A percentile compares a stretch with the other conserved stretches of the same genome.
Conservation (phyloP, 1,140 invertebrate genomes). For the Zaprionus inermis region DNA sequence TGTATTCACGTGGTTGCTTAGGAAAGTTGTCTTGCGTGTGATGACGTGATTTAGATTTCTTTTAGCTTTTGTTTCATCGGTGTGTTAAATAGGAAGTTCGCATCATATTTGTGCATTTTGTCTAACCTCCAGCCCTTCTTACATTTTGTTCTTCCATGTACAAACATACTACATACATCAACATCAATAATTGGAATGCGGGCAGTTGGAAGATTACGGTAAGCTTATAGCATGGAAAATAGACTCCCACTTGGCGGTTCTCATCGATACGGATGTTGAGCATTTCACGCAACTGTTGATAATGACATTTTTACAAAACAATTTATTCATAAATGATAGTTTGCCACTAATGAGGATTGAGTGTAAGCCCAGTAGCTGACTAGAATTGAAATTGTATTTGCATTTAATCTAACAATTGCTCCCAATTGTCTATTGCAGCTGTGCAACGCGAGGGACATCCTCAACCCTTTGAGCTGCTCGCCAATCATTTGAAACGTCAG, state of each 20-base stretch:
- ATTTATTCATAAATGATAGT: constrained; percentile 87
- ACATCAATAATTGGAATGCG: constrained; percentile 4
- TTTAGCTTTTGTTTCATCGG: not conserved
- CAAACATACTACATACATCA: not conserved
- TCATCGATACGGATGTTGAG: constrained; percentile 88
- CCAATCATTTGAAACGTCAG: constrained; percentile 77
- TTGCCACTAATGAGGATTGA: constrained; percentile 87
- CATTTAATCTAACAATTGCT: not conserved
- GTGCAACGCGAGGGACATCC: constrained; percentile 85
- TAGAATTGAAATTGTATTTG: constrained; percentile 12
- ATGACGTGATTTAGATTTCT: constrained; percentile 38
- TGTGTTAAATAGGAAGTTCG: constrained; percentile 39
- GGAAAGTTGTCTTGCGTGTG: constrained; percentile 32
- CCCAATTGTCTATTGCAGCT: constrained; percentile 82
- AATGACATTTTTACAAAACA: constrained; percentile 86
- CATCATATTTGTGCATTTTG: constrained; percentile 27
- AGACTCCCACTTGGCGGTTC: constrained; percentile 86
- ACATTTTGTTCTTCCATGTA: constrained; percentile 18
- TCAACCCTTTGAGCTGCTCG: constrained; percentile 80
- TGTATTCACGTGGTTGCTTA: not conserved
- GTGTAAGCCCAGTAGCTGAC: constrained; percentile 85
- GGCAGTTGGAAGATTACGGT: constrained; percentile 88
- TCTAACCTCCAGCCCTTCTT: constrained; percentile 5
- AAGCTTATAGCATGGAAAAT: constrained; percentile 87
- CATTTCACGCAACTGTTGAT: constrained; percentile 86